Base-by-base conservation (phyloP, 1,140 invertebrate genomes). In the Nephila pilipes region DNA sequence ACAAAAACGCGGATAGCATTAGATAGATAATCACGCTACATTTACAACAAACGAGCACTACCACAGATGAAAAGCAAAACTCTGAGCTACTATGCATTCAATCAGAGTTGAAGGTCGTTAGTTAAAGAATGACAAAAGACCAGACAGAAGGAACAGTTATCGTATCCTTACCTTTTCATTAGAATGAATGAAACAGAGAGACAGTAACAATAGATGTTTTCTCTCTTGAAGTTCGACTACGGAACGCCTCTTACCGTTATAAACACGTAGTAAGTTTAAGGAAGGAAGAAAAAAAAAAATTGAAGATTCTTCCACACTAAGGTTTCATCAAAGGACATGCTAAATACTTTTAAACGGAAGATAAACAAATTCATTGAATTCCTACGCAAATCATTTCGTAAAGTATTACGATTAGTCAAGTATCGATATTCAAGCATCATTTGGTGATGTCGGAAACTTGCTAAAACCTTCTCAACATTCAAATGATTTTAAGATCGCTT, bases 71-170 rank as follows among this genome's bases (percentile, higher is more conserved):
- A 36, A 32, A 75, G 29, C 29, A n/a, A 75, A 46, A 36, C 69
- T 29, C 32, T 75, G 69, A 46, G 32, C 69, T 75, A 16, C 69
- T 75, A 36, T 75, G 69, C 69, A 75, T 75, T 75, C 32, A 75
- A 75, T 75, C 16, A 75, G 69, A 75, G 69, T 75, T 75, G 69
- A 75, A 75, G 69, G 69, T 75, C 16, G 3, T 29, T 16, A 36
- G 16, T 75, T 36, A 32, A 75, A 75, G 69, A 32, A 32, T 36
- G 29, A 75, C 32, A 75, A 75, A 75, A 75, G 69, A 29, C 69
- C 69, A 75, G 29, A 75, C 65, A n/a, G 29, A 29, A 32, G 65
- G 6, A 75, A 75, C 69, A 18, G 12, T 6, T 32, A 32, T 32
- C 69, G 32, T 29, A 75, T 75, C 69, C 69, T 75, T 75, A 75